These are phyloP conservation scores for Gymnocypris eckloni DNA, from an alignment of 2,797 vertebrate species.

Conservation along the genomic window DNA sequence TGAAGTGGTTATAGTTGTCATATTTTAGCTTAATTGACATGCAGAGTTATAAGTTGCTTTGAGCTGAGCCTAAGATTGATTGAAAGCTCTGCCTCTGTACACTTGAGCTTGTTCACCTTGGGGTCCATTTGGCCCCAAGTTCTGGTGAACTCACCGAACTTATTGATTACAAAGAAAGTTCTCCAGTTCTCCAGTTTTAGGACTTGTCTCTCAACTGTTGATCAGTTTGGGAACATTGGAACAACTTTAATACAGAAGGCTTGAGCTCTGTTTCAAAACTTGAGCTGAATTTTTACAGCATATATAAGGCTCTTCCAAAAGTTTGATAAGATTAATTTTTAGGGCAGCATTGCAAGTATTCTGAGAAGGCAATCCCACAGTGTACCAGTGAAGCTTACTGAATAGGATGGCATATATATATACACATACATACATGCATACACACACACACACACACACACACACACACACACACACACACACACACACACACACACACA, in stretches of 20 bases:
- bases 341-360: neutral
- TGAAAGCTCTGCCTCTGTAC: neutral
- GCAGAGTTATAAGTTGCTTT: neutral
- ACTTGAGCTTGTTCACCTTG: conserved; percentile 4
- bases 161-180: conserved; percentile 10
- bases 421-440: no score
- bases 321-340: neutral
- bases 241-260: neutral
- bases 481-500: no score
- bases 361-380: neutral
- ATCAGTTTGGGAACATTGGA: conserved; percentile 1
- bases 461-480: no score
- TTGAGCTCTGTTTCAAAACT: neutral
- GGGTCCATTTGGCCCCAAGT: neutral
- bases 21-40: neutral
- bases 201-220: neutral
- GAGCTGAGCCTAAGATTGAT: neutral
- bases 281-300: conserved; percentile 11
- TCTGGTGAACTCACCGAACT: conserved; percentile 6
- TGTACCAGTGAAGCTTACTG: neutral
- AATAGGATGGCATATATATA: neutral
- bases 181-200: neutral
- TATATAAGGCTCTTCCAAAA: neutral
- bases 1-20: neutral
- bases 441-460: no score